phyloP scores from a whole-genome alignment of 2,113 vertebrate genomes.

The Ploceus nigricollis region DNA sequence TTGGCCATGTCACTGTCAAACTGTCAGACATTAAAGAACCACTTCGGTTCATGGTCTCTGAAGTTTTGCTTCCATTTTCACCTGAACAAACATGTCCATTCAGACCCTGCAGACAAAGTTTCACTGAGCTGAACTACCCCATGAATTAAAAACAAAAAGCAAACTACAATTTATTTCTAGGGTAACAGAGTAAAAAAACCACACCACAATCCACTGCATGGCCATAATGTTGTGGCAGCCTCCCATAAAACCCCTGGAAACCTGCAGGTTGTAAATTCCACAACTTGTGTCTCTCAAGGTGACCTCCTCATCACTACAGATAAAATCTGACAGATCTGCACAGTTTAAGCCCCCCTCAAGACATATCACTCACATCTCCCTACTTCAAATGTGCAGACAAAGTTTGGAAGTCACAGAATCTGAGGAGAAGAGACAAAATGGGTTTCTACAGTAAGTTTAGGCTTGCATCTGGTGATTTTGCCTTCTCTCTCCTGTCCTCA shows the following conservation, averaged over 20 bases:
- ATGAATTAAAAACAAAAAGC: neutral
- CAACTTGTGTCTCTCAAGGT: neutral
- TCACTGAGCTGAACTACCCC: neutral
- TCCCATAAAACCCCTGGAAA: neutral
- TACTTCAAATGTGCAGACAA: neutral
- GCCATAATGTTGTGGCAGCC: neutral
- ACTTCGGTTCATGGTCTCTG: fast-evolving
- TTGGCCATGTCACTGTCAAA: neutral
- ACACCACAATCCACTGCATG: neutral
- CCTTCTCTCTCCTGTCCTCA: neutral
- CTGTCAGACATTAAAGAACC: neutral
- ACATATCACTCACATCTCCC: neutral
- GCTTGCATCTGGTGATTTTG: neutral
- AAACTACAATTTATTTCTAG: neutral
- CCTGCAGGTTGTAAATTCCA: neutral
- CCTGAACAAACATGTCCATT: neutral
- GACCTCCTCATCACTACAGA: neutral
- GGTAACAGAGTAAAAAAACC: neutral
- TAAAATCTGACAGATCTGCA: neutral
- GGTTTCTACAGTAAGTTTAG: neutral
- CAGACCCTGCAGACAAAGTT: neutral
- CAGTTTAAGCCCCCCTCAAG: neutral
- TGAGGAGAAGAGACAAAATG: neutral
- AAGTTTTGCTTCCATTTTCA: neutral
- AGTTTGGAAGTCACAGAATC: neutral